Evolutionary conservation across 1,140 invertebrate species (phyloP), one percentile per base, ranked within the genome.

Genomic region (Uloborus diversus): DNA sequence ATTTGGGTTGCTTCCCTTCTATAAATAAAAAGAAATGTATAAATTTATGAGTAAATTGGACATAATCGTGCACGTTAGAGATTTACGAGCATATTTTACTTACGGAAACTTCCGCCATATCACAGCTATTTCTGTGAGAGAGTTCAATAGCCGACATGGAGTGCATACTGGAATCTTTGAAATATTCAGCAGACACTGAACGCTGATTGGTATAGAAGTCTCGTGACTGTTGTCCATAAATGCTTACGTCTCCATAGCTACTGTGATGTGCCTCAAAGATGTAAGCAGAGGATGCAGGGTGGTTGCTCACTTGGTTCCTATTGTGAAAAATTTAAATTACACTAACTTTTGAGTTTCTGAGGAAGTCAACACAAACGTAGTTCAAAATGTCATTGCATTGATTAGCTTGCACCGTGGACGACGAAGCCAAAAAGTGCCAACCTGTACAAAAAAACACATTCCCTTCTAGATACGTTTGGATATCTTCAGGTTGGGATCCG

Each of bases 51-150:
- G n/a, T 1, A 27, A 27, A n/a, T n/a, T n/a, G n/a, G n/a, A n/a
- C n/a, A n/a, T n/a, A n/a, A n/a, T n/a, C n/a, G n/a, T n/a, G n/a
- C n/a, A n/a, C n/a, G n/a, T n/a, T n/a, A n/a, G n/a, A n/a, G n/a
- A n/a, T n/a, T n/a, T n/a, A n/a, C n/a, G n/a, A n/a, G n/a, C n/a
- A n/a, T n/a, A n/a, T n/a, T n/a, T n/a, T n/a, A 23, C 73, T 78
- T 56, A 78, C 73, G 0, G 73, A 78, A 53, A 78, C 32, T 3
- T 61, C 61, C 0, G 30, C 61, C 32, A 57, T 4, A n/a, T 75
- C 71, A 7, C 33, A 59, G 3, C 33, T 20, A 4, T 73, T 57
- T 28, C 20, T 64, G 1, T 9, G 30, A 0, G 32, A 28, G 17
- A 7, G 7, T 53, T 53, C 49, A 5, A 7, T n/a, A n/a, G 49